phyloP scores from a whole-genome alignment of 2,113 vertebrate genomes.

The Brachyhypopomus gauderio region DNA sequence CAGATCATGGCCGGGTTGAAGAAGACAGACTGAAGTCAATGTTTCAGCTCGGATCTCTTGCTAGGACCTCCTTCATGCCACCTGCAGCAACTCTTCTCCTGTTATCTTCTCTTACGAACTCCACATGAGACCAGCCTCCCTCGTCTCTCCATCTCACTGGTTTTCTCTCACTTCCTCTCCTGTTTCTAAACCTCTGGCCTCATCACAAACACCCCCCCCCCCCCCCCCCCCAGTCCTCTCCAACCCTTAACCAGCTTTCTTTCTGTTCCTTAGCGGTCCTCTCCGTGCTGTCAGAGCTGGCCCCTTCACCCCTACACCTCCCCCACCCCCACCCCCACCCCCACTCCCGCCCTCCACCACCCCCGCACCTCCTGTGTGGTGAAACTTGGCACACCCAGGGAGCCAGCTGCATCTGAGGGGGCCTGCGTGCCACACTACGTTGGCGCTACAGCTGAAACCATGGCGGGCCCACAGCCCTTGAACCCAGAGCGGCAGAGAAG shows the following conservation, averaged over 20 bases:
- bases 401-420: conserved; percentile 73
- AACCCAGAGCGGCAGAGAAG: conserved; percentile 52
- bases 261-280: conserved; percentile 8
- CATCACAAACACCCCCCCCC: conserved; percentile 32
- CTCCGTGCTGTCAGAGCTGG: conserved; percentile 37
- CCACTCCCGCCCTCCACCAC: conserved; percentile 58
- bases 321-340: conserved; percentile 64
- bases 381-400: conserved; percentile 77
- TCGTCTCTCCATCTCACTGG: background rate
- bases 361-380: conserved; percentile 60
- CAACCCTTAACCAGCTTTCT: conserved; percentile 11
- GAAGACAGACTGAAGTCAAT: no score
- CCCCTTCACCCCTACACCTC: conserved; percentile 60
- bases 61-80: no score
- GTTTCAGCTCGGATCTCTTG: no score
- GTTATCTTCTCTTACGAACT: background rate
- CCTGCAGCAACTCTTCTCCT: background rate
- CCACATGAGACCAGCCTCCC: background rate
- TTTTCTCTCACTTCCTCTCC: conserved; percentile 3
- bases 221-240: background rate
- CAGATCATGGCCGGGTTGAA: conserved; percentile 7
- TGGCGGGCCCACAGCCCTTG: conserved; percentile 60
- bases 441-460: conserved; percentile 60
- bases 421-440: conserved; percentile 59
- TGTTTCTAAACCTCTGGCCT: background rate